Conservation (phyloP, 2,888 invertebrate species). For the Diaprepes abbreviatus region DNA sequence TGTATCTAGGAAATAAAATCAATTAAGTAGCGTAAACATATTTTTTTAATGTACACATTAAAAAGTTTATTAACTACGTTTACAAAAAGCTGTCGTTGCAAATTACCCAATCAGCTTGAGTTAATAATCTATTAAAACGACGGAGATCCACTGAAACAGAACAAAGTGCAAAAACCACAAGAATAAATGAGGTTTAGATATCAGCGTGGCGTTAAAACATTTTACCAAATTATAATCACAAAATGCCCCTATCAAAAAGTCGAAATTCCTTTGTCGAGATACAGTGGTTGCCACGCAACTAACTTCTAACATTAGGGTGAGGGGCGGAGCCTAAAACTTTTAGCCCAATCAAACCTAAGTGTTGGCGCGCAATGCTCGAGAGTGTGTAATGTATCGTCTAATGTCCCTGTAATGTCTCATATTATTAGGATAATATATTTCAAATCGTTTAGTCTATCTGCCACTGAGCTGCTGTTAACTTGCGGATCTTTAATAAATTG, state of each 20-base stretch:
- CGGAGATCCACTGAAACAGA: constrained; percentile 48
- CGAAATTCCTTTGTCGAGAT: constrained; percentile 55
- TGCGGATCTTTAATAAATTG: constrained; percentile 28
- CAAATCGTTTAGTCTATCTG: constrained; percentile 68
- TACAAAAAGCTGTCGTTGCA: not conserved
- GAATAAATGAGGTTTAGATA: constrained; percentile 45
- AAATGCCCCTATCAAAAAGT: constrained; percentile 53
- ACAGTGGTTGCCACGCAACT: constrained; percentile 60
- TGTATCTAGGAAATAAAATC: too few relatives aligned
- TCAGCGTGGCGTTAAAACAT: constrained; percentile 35
- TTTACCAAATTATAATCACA: constrained; percentile 46
- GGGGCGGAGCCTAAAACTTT: constrained; percentile 59
- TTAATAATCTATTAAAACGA: constrained; percentile 43
- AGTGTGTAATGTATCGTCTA: constrained; percentile 68
- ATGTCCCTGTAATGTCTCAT: constrained; percentile 69
- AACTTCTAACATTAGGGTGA: constrained; percentile 56
- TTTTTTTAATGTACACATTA: too few relatives aligned
- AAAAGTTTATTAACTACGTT: too few relatives aligned
- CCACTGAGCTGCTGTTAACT: constrained; percentile 61
- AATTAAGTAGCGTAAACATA: too few relatives aligned
- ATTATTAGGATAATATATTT: constrained; percentile 69
- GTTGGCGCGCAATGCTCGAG: constrained; percentile 62
- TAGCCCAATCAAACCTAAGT: constrained; percentile 60
- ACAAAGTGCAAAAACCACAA: constrained; percentile 43
- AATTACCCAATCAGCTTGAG: constrained; percentile 37